Evolutionary conservation across 2,113 vertebrate genomes (phyloP).

Genomic region (Serinus canaria): DNA sequence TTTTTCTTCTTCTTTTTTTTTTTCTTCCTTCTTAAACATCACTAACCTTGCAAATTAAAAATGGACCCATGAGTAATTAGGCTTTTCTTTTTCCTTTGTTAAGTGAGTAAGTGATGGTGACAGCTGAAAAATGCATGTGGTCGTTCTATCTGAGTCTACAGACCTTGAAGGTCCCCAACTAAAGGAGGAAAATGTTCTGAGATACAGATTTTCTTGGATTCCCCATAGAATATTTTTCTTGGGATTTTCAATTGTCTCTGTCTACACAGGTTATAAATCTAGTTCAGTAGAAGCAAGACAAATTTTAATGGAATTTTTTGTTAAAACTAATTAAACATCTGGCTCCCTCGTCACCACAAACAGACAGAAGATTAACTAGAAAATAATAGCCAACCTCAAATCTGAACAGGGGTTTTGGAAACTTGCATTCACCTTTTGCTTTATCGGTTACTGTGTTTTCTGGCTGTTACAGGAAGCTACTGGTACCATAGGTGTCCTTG

Average conservation of each 20-base stretch:
- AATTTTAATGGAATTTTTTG: slow-evolving; percentile 36
- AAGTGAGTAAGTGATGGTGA: slow-evolving; percentile 12
- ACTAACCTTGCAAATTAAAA: slow-evolving; percentile 44
- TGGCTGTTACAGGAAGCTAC: not conserved
- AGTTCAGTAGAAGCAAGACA: slow-evolving; percentile 22
- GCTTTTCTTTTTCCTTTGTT: slow-evolving; percentile 47
- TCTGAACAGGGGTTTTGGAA: not conserved
- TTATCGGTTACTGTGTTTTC: not conserved
- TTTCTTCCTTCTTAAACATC: not conserved
- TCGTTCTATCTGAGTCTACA: not conserved
- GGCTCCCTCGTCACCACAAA: slow-evolving; percentile 5
- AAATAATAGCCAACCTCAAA: not conserved
- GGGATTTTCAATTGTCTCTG: slow-evolving; percentile 41
- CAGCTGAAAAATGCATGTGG: slow-evolving; percentile 2
- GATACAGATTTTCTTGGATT: slow-evolving; percentile 45
- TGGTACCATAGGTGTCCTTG: not conserved
- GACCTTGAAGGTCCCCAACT: slow-evolving; percentile 32
- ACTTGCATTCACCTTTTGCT: not conserved
- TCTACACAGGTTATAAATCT: slow-evolving; percentile 60
- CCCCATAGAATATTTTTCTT: slow-evolving; percentile 38
- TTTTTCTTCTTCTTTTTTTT: not conserved
- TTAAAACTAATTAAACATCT: slow-evolving; percentile 60
- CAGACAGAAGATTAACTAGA: slow-evolving; percentile 31
- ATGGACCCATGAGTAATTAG: slow-evolving; percentile 39
- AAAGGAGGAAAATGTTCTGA: not conserved